Base-by-base conservation (phyloP, 92 coral and sea anemone species). In the Bergia puertoricense region DNA sequence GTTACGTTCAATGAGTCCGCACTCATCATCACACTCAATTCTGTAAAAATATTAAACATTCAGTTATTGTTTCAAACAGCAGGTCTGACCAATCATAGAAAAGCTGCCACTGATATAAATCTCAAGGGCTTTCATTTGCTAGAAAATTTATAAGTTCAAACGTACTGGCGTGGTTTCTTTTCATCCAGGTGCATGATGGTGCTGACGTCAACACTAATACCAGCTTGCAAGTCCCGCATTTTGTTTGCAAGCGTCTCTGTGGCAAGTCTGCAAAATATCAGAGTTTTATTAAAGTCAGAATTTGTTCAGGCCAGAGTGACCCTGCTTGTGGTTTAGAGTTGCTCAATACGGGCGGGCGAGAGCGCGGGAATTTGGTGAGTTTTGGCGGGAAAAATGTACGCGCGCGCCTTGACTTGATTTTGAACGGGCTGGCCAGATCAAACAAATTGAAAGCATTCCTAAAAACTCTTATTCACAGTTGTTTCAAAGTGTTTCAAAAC, bases 221-320 rank as follows among this genome's bases (percentile, higher is more conserved):
- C 99, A 59, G 79, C 92, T 81, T 96, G 99, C 84, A 96, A 86
- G 74, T 96, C 94, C 88, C 93, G 96, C 90, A 96, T 96, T 89
- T 95, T 95, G 87, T 67, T 92, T 39, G 99, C 99, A 75, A 96
- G 85, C 42, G 95, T 80, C 88, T 96, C 98, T 36, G 99, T 96
- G 74, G 99, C 92, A 68, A 93, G 91, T 39, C 98, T 96, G 80
- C 72, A 82, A 56, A 13, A 42, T 15, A 54, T 13, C 0, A 54
- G 16, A 54, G 14, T 18, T 18, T 54, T 10, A 30, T 30, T 30
- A 30, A 30, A 30, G 30, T 30, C 30, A 30, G 30, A 30, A 30
- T 30, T 30, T 30, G 30, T 30, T 30, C 30, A 30, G 30, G 30
- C 30, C 30, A 30, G 30, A 30, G 30, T 30, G 30, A 30, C 30